These are phyloP conservation scores for Sebastes matsubarae DNA, from an alignment of 2,797 vertebrate species.

Conservation along the genomic window DNA sequence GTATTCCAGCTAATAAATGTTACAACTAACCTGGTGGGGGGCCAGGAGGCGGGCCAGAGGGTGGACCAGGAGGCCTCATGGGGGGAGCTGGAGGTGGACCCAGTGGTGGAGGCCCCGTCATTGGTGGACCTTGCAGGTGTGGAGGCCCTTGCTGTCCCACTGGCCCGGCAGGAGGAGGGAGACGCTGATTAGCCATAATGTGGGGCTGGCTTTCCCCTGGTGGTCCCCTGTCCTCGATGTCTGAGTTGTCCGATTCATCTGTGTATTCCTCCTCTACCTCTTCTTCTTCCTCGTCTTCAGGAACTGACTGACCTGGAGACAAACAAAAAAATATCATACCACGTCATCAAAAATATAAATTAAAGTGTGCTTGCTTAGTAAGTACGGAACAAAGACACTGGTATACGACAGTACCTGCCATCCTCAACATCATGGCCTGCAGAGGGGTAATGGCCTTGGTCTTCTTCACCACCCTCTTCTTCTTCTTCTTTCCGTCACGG, in stretches of 20 bases:
- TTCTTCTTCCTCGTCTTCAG: slow-evolving; percentile 93
- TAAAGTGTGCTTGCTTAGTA: no score
- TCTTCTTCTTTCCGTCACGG: slow-evolving; percentile 87
- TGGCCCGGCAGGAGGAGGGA: slow-evolving; percentile 72
- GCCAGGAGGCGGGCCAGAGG: slow-evolving; percentile 93
- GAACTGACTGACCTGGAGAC: slow-evolving; percentile 91
- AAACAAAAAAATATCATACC: background rate
- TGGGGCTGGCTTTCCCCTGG: slow-evolving; percentile 74
- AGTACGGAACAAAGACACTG: no score
- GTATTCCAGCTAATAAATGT: background rate
- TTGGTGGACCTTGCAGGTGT: slow-evolving; percentile 92
- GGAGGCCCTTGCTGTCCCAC: slow-evolving; percentile 82
- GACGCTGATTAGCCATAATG: slow-evolving; percentile 62
- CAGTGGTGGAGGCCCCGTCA: slow-evolving; percentile 93
- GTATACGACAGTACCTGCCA: slow-evolving; percentile 88
- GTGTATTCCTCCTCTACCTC: slow-evolving; percentile 92
- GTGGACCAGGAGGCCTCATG: slow-evolving; percentile 94
- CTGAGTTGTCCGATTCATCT: slow-evolving; percentile 85
- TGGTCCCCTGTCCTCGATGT: slow-evolving; percentile 84
- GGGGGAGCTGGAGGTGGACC: slow-evolving; percentile 95
- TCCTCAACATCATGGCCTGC: slow-evolving; percentile 99
- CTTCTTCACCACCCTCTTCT: slow-evolving; percentile 89
- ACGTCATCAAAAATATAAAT: background rate
- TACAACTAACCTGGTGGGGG: slow-evolving; percentile 90
- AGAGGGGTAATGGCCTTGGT: slow-evolving; percentile 96